A percentile compares a stretch with the other conserved stretches of the same genome.
Conservation (phyloP, 2,888 invertebrate species). For the Tetrapedia diversipes region DNA sequence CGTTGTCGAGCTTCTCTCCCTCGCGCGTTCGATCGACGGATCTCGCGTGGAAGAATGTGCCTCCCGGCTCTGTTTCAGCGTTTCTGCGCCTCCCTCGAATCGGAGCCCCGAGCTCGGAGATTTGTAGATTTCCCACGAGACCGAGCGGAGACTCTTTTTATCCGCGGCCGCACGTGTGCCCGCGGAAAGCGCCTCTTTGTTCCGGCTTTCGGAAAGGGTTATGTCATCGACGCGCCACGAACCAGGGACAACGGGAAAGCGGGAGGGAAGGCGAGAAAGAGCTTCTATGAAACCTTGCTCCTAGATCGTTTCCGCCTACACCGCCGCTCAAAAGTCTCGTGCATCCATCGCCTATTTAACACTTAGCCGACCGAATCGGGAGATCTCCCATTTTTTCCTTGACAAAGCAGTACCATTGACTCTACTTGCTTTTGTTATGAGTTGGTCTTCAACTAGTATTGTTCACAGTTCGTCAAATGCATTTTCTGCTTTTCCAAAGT, state of each 20-base stretch:
- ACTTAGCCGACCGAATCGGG: too few relatives aligned
- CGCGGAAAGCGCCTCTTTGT: slow-evolving; percentile 41
- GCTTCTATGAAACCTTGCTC: neutral
- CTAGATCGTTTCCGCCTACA: slow-evolving; percentile 3
- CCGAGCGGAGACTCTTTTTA: slow-evolving; percentile 34
- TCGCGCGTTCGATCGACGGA: slow-evolving; percentile 26
- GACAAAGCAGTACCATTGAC: too few relatives aligned
- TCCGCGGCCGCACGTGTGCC: slow-evolving; percentile 30
- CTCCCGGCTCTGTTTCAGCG: slow-evolving; percentile 8
- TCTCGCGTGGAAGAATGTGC: slow-evolving; percentile 24
- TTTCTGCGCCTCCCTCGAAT: neutral
- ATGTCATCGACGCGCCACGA: slow-evolving; percentile 25
- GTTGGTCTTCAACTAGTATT: too few relatives aligned
- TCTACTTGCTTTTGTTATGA: too few relatives aligned
- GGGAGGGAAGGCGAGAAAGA: neutral
- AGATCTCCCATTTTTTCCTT: too few relatives aligned
- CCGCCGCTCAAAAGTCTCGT: too few relatives aligned
- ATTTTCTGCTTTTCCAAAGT: too few relatives aligned
- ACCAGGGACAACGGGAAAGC: too few relatives aligned
- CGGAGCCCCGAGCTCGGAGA: slow-evolving; percentile 15
- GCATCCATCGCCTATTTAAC: too few relatives aligned
- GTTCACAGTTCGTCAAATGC: too few relatives aligned
- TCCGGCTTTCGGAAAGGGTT: slow-evolving; percentile 21
- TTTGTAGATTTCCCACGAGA: slow-evolving; percentile 52
- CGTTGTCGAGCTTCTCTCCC: slow-evolving; percentile 24